Evolutionary conservation across 2,113 vertebrate genomes (phyloP).

Genomic region (Hypocryptadius cinnamomeus): DNA sequence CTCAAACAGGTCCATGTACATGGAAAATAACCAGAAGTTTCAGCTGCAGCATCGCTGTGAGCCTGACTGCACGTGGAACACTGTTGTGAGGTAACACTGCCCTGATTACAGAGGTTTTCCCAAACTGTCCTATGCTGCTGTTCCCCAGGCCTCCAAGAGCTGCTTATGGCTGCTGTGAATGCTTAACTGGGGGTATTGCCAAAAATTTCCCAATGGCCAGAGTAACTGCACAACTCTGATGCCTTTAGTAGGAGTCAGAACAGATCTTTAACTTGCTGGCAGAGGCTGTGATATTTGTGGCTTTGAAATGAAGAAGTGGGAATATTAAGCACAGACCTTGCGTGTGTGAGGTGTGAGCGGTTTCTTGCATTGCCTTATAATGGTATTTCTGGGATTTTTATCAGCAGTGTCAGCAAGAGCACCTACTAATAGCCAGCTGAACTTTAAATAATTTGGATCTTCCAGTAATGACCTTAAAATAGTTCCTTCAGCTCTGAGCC

Average conservation of each 20-base stretch:
- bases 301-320: neutral
- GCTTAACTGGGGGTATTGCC: neutral
- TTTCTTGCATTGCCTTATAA: neutral
- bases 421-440: neutral
- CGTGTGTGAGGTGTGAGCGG: neutral
- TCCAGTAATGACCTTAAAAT: neutral
- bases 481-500: neutral
- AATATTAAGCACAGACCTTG: neutral
- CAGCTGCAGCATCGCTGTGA: neutral
- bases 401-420: neutral
- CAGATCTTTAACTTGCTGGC: neutral
- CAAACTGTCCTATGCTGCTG: neutral
- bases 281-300: neutral
- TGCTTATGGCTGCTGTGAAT: neutral
- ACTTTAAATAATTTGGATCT: neutral
- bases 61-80: accelerated
- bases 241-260: neutral
- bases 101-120: neutral
- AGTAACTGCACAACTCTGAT: neutral
- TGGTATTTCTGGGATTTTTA: neutral
- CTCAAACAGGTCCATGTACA: neutral
- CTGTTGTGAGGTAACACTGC: neutral
- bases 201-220: neutral
- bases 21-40: neutral
- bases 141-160: neutral